Conservation (phyloP, 2,113 vertebrate genomes). For the Bagarius yarrelli region DNA sequence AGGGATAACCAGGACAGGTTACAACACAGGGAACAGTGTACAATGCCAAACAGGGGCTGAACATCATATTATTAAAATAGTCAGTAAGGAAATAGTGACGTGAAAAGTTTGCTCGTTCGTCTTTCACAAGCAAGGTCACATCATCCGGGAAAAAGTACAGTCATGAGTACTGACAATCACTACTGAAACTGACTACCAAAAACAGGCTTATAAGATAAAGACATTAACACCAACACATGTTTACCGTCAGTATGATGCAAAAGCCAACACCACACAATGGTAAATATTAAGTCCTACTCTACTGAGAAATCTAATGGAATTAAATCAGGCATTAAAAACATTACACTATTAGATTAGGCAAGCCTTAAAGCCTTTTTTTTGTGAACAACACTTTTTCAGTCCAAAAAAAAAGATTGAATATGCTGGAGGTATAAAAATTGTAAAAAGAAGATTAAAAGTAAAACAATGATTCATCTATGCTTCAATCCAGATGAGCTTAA, state of each 20-base stretch:
- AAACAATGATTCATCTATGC: conserved; percentile 2
- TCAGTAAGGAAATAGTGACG: conserved; percentile 28
- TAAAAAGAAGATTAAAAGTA: conserved; percentile 24
- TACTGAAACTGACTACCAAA: background rate
- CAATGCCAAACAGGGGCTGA: background rate
- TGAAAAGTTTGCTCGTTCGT: conserved; percentile 37
- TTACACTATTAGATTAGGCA: conserved; percentile 27
- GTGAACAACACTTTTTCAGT: background rate
- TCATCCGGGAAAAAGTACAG: conserved; percentile 31
- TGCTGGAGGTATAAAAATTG: conserved; percentile 5
- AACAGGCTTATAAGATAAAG: background rate
- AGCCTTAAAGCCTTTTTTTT: conserved; percentile 12
- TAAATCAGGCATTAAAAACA: conserved; percentile 29
- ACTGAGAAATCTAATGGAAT: conserved; percentile 26
- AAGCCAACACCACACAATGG: conserved; percentile 6
- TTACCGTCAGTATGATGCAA: conserved; percentile 4
- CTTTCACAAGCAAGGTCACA: conserved; percentile 34
- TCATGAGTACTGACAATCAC: background rate
- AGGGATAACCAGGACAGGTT: background rate
- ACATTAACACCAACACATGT: background rate
- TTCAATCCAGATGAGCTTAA: conserved; percentile 9
- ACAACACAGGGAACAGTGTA: background rate
- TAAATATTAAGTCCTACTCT: too few species aligned
- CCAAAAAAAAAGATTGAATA: background rate
- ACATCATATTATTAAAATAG: conserved; percentile 7